Percentiles rank a stretch among this genome's conserved stretches.
phyloP scores from a whole-genome alignment of 1,140 invertebrate genomes.

The Brachionus sp. region DNA sequence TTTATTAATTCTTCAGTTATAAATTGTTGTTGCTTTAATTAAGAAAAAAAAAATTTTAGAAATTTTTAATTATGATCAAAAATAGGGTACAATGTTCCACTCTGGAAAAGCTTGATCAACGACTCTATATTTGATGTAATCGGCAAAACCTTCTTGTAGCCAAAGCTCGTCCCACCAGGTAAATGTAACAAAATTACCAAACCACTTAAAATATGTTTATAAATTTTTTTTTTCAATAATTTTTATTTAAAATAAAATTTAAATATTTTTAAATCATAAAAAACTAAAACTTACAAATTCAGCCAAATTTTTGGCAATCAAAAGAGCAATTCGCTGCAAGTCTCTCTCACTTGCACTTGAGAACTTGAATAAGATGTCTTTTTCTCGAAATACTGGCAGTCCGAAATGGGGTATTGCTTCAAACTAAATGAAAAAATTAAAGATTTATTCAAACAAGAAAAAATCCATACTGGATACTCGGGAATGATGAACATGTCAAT shows the following conservation, averaged over 20 bases:
- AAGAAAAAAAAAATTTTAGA: no score
- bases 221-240: no score
- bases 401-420: constrained; percentile 29
- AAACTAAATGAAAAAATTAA: not conserved
- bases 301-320: constrained; percentile 44
- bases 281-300: constrained; percentile 1
- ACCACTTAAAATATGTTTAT: no score
- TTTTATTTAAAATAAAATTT: not conserved
- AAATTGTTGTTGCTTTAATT: constrained; percentile 41
- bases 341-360: constrained; percentile 26
- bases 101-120: constrained; percentile 32
- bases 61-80: not conserved
- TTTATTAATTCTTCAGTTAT: constrained; percentile 31
- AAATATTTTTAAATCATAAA: not conserved
- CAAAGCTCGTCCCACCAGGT: constrained; percentile 40
- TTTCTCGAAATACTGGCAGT: constrained; percentile 16
- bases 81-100: constrained; percentile 38
- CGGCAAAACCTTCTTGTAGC: constrained; percentile 42
- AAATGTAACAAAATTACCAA: constrained; percentile 15
- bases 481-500: constrained; percentile 36
- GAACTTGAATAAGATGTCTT: not conserved
- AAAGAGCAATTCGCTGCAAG: constrained; percentile 14
- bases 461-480: not conserved
- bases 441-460: not conserved
- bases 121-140: constrained; percentile 41